Conservation (phyloP, 2,797 vertebrate genomes). For the Chaetodon trifasciatus region DNA sequence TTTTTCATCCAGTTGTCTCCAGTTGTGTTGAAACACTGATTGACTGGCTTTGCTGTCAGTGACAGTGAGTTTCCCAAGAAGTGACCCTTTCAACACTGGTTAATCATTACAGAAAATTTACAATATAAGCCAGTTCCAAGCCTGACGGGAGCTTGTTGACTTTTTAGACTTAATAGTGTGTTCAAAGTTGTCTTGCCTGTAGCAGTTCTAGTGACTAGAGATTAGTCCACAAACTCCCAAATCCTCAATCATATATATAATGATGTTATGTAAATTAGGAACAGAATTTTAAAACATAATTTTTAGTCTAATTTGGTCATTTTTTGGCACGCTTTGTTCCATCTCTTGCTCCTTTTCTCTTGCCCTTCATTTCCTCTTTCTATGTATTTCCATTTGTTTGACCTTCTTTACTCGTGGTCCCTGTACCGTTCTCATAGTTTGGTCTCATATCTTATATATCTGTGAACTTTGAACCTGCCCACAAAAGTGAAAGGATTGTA, state of each 20-base stretch:
- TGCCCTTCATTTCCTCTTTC: background rate
- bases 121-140: background rate
- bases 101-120: slow-evolving; percentile 34
- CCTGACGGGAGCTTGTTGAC: background rate
- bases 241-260: background rate
- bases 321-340: background rate
- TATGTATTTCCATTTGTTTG: background rate
- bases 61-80: background rate
- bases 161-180: background rate
- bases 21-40: slow-evolving; percentile 8
- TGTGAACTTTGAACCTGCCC: slow-evolving; percentile 28
- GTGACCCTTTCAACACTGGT: background rate
- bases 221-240: background rate
- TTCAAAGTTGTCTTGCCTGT: slow-evolving; percentile 22
- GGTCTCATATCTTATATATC: background rate
- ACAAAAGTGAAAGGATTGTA: background rate
- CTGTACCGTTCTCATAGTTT: background rate
- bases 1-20: background rate
- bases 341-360: background rate
- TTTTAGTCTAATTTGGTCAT: background rate
- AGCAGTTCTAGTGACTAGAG: background rate
- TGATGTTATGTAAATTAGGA: background rate
- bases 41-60: slow-evolving; percentile 20
- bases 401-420: background rate
- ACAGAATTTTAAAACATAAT: background rate